Conservation (phyloP, 2,888 invertebrate species). For the Galeruca laticollis region DNA sequence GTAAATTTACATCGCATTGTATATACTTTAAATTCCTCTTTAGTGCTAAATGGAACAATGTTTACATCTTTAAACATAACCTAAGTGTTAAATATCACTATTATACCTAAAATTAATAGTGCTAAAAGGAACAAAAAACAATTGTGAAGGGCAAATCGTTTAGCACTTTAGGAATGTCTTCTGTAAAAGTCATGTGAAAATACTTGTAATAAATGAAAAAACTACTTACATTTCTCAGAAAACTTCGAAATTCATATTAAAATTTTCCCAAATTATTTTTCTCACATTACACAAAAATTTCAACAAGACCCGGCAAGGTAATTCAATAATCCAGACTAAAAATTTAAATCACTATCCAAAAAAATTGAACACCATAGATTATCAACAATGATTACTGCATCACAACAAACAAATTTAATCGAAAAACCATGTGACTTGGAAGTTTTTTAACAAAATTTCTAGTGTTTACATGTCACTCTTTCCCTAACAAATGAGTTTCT, state of each 20-base stretch:
- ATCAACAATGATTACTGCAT: constrained; percentile 36
- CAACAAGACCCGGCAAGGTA: constrained; percentile 56
- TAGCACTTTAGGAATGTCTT: constrained; percentile 52
- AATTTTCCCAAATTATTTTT: constrained; percentile 43
- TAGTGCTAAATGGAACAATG: constrained; percentile 38
- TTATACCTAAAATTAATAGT: constrained; percentile 39
- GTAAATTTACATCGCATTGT: constrained; percentile 42
- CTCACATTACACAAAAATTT: constrained; percentile 48
- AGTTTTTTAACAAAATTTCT: constrained; percentile 57
- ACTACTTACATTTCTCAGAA: constrained; percentile 58
- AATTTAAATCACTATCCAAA: constrained; percentile 47
- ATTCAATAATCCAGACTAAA: constrained; percentile 51
- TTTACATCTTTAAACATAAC: constrained; percentile 46
- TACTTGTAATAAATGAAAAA: constrained; percentile 34
- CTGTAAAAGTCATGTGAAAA: constrained; percentile 16
- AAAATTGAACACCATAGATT: constrained; percentile 32
- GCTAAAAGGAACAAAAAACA: constrained; percentile 51
- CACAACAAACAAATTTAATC: constrained; percentile 49
- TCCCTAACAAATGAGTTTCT: constrained; percentile 68
- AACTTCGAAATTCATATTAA: constrained; percentile 53
- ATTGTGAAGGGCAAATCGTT: constrained; percentile 62
- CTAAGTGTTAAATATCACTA: constrained; percentile 39
- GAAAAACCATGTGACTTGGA: constrained; percentile 60
- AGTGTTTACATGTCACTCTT: constrained; percentile 68
- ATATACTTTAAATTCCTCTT: constrained; percentile 40